phyloP scores from a whole-genome alignment of 2,113 vertebrate species.

The Microcebus lehilahytsara region DNA sequence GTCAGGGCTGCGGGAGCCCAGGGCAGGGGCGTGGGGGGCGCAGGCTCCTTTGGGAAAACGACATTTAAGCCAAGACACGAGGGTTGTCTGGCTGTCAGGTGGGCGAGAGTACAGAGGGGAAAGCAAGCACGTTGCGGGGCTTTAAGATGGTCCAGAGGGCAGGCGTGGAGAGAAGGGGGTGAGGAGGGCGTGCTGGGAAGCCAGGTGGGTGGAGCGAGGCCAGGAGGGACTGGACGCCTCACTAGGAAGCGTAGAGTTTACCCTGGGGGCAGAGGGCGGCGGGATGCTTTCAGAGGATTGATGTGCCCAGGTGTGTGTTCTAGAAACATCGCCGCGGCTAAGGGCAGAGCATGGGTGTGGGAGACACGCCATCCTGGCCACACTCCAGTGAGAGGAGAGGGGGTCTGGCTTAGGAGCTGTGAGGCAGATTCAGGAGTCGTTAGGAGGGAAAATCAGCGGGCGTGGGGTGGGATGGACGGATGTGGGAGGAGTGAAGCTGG shows the following conservation, averaged over 20 bases:
- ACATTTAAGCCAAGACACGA: not conserved
- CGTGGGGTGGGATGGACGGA: fast-evolving
- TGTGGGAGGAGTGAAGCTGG: fast-evolving
- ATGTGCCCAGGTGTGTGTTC: fast-evolving
- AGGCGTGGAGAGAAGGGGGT: not conserved
- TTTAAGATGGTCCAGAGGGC: not conserved
- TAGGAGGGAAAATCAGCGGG: not conserved
- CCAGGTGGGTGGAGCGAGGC: not conserved
- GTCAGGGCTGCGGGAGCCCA: not conserved
- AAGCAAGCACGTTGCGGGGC: fast-evolving
- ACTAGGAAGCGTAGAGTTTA: not conserved
- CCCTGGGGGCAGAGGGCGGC: no score
- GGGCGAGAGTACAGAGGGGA: not conserved
- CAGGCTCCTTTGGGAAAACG: not conserved
- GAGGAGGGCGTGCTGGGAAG: no score
- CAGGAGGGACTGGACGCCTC: not conserved
- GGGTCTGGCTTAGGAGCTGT: not conserved
- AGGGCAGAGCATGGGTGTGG: not conserved
- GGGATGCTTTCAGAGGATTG: fast-evolving
- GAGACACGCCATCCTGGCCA: fast-evolving
- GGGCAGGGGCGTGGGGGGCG: not conserved
- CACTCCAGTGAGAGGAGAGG: not conserved
- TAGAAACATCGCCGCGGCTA: fast-evolving
- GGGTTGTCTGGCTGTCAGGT: not conserved
- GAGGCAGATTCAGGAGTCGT: not conserved